Conservation (phyloP, 2,797 vertebrate genomes). For the Sitta carolinensis region DNA sequence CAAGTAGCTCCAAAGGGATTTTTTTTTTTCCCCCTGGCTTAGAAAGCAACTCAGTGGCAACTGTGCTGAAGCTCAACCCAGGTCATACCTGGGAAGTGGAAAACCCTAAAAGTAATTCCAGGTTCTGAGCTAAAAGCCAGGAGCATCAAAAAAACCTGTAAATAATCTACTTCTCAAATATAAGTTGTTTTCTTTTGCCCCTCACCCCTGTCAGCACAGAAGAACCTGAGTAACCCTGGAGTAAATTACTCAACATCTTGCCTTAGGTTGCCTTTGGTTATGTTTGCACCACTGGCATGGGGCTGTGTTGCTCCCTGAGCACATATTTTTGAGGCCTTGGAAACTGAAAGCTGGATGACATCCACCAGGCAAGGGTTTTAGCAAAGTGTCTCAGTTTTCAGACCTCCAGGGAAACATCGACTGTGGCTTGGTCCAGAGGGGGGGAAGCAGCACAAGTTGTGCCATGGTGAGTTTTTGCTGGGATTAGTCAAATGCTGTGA, state of each 20-base stretch:
- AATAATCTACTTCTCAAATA: not conserved
- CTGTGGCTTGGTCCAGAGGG: not conserved
- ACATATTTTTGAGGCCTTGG: not conserved
- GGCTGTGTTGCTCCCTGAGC: not conserved
- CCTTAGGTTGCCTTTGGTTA: not conserved
- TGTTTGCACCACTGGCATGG: not conserved
- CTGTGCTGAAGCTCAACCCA: not conserved
- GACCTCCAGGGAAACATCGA: accelerated
- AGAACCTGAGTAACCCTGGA: not conserved
- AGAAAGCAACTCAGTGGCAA: not conserved
- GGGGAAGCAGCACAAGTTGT: not conserved
- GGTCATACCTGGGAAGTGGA: not conserved
- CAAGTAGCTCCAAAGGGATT: not conserved
- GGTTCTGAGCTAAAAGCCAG: not conserved
- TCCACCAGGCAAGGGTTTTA: not conserved
- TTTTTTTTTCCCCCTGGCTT: not conserved
- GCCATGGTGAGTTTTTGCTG: not conserved
- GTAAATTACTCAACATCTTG: not conserved
- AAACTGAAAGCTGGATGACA: not conserved
- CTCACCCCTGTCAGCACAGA: accelerated
- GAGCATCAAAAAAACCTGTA: not conserved
- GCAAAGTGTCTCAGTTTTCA: not conserved
- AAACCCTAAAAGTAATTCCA: not conserved
- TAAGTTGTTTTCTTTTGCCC: not conserved
- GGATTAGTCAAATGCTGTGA: not conserved